Percentiles rank a stretch among this genome's conserved stretches.
These are phyloP conservation scores for Philaethria dido DNA, from an alignment of 2,888 invertebrate genomes.

Conservation along the genomic window DNA sequence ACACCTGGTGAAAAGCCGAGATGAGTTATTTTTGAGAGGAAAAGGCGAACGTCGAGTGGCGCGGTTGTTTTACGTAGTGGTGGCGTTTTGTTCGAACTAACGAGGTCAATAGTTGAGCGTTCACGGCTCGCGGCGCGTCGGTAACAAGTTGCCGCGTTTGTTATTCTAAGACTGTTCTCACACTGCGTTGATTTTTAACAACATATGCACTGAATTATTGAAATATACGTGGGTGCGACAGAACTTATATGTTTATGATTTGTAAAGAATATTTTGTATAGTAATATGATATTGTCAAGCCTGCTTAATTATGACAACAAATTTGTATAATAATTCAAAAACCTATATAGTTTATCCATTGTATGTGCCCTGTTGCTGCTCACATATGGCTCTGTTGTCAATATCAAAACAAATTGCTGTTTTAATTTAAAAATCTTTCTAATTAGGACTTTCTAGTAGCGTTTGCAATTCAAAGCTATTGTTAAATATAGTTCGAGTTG, in stretches of 20 bases:
- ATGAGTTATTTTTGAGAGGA: slow-evolving; percentile 83
- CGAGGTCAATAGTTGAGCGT: slow-evolving; percentile 78
- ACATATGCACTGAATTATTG: slow-evolving; percentile 25
- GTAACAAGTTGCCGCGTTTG: slow-evolving; percentile 61
- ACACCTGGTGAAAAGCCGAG: slow-evolving; percentile 79
- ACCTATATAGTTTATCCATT: slow-evolving; percentile 11
- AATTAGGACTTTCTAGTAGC: slow-evolving; percentile 18
- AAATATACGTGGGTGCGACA: slow-evolving; percentile 16
- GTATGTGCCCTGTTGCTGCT: background rate
- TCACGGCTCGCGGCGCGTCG: slow-evolving; percentile 57
- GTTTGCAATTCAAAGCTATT: slow-evolving; percentile 13
- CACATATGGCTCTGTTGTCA: slow-evolving; percentile 15
- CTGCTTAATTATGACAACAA: slow-evolving; percentile 13
- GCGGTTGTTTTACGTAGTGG: slow-evolving; percentile 74
- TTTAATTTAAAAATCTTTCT: slow-evolving; percentile 17
- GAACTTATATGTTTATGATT: background rate
- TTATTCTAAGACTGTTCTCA: slow-evolving; percentile 47
- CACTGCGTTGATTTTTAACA: slow-evolving; percentile 29
- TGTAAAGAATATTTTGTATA: slow-evolving; percentile 11
- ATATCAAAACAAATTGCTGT: slow-evolving; percentile 16
- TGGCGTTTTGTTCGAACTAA: slow-evolving; percentile 78
- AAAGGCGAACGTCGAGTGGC: slow-evolving; percentile 79
- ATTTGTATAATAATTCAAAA: slow-evolving; percentile 16
- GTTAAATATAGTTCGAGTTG: slow-evolving; percentile 17
- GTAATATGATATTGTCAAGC: slow-evolving; percentile 15